A percentile compares a stretch with the other conserved stretches of the same genome.
Conservation (phyloP, 2,888 invertebrate genomes). For the Eugnorisma glareosa region DNA sequence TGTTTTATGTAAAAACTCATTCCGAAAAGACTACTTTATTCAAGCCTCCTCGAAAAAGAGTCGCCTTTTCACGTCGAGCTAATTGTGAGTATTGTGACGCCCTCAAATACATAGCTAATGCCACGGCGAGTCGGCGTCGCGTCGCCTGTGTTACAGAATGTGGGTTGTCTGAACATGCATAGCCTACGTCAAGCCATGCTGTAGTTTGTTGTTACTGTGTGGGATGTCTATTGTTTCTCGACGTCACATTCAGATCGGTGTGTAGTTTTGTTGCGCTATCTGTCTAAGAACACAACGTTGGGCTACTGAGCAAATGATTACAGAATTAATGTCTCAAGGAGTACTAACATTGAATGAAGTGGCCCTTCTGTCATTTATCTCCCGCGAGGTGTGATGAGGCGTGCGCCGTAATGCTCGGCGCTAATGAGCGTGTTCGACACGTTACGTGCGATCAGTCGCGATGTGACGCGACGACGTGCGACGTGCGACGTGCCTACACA, state of each 20-base stretch:
- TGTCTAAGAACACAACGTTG: neutral
- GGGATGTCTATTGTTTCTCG: slow-evolving; percentile 33
- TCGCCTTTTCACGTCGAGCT: slow-evolving; percentile 22
- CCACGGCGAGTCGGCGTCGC: neutral
- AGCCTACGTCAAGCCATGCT: neutral
- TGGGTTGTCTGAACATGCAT: slow-evolving; percentile 15
- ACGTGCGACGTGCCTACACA: slow-evolving; percentile 3
- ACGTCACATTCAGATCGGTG: slow-evolving; percentile 20
- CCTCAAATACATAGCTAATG: slow-evolving; percentile 22
- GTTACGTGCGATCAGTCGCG: slow-evolving; percentile 21
- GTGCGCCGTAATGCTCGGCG: neutral
- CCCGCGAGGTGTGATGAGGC: neutral
- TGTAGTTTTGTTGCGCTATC: slow-evolving; percentile 26
- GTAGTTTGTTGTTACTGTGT: neutral
- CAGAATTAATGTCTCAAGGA: neutral
- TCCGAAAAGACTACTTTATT: neutral
- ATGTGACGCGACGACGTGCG: neutral
- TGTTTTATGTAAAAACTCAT: slow-evolving; percentile 24
- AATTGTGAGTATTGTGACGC: slow-evolving; percentile 18
- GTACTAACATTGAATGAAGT: too few relatives aligned
- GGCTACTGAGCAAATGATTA: neutral
- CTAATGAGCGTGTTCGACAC: slow-evolving; percentile 46
- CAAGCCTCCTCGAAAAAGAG: slow-evolving; percentile 8
- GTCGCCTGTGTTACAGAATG: neutral
- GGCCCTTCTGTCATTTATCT: neutral